phyloP scores from a whole-genome alignment of 2,113 vertebrate species.

The Clarias magur region DNA sequence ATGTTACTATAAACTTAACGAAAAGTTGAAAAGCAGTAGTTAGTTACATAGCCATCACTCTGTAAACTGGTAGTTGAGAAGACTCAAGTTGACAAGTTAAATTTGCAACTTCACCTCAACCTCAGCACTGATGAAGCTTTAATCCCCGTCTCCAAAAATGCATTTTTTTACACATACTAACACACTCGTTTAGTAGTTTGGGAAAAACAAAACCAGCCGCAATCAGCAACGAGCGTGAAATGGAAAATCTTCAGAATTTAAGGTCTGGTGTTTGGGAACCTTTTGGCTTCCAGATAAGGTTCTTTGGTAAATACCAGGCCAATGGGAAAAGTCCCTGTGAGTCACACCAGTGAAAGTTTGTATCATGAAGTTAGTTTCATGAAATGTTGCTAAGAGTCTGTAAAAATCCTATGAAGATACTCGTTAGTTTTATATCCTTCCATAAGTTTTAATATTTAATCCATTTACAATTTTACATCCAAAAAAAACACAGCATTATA shows the following conservation, averaged over 20 bases:
- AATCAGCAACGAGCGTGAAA: neutral
- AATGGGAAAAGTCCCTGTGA: slow-evolving; percentile 21
- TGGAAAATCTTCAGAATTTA: neutral
- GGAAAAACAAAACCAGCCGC: neutral
- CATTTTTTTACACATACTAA: neutral
- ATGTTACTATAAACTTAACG: neutral
- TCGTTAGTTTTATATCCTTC: neutral
- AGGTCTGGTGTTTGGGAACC: neutral
- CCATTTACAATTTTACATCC: neutral
- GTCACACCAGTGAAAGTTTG: neutral
- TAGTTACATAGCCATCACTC: neutral
- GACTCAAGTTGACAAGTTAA: neutral
- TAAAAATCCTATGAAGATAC: neutral
- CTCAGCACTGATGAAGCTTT: neutral
- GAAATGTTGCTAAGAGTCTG: neutral
- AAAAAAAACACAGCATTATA: neutral
- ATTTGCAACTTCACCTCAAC: neutral
- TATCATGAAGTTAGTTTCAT: neutral
- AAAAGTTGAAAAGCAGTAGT: neutral
- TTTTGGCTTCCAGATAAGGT: neutral
- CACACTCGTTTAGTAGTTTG: neutral
- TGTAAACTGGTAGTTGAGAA: neutral
- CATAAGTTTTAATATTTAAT: neutral
- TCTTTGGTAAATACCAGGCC: neutral
- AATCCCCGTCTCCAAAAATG: neutral